phyloP scores from a whole-genome alignment of 2,113 vertebrate species.

The Ancistrus triradiatus region DNA sequence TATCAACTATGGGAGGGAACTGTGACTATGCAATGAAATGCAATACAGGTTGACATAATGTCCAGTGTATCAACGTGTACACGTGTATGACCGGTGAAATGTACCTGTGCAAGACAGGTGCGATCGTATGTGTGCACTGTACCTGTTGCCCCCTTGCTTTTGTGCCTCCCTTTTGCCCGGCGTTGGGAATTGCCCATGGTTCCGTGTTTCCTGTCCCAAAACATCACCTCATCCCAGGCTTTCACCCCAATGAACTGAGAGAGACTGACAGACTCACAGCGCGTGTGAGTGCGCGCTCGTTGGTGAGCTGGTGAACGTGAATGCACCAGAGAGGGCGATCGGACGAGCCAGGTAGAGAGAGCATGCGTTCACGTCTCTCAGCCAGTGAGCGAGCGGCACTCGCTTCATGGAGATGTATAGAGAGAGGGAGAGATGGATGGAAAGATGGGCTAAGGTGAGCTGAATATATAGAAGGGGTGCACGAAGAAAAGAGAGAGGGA shows the following conservation, averaged over 20 bases:
- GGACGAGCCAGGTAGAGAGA: constrained; percentile 44
- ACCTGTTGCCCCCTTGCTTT: constrained; percentile 73
- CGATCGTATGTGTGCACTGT: constrained; percentile 25
- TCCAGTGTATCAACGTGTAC: neutral
- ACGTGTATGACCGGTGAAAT: neutral
- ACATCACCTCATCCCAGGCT: constrained; percentile 69
- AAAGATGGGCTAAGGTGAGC: constrained; percentile 12
- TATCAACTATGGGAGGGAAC: no score
- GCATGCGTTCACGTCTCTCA: constrained; percentile 46
- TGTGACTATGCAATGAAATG: no score
- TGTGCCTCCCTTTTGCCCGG: constrained; percentile 72
- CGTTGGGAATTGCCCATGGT: constrained; percentile 71
- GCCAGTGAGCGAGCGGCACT: constrained; percentile 58
- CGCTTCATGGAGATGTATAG: constrained; percentile 63
- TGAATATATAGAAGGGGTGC: constrained; percentile 11
- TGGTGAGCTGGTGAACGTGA: constrained; percentile 32
- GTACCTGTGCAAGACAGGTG: neutral
- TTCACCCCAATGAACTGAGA: constrained; percentile 54
- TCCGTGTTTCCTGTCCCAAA: constrained; percentile 74
- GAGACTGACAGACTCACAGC: constrained; percentile 37
- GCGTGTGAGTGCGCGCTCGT: constrained; percentile 16
- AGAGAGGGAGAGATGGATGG: neutral
- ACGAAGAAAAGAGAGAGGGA: constrained; percentile 17
- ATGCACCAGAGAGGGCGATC: constrained; percentile 25
- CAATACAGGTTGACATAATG: no score